Evolutionary conservation across 1,140 invertebrate genomes (phyloP), one percentile per base, ranked within the genome.

Genomic region (Cotesia typhae): DNA sequence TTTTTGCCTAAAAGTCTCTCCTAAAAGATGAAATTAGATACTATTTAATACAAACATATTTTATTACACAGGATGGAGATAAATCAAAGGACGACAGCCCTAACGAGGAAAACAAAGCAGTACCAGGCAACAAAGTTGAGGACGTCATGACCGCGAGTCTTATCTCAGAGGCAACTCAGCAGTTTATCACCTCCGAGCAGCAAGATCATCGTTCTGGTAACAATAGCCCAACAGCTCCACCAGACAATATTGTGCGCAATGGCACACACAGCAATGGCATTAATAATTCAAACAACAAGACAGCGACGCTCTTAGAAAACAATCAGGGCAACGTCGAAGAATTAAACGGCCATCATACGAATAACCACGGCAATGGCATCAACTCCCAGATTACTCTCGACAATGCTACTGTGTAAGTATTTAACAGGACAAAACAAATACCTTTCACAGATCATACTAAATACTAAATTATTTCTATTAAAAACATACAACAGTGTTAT

Each of bases 401-500:
- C 76, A 86, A 87, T 85, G 84, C 83, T 73, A 83, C 85, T 79
- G 85, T 87, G 85, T 87, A 83, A 87, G 85, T 87, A 87, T 81
- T 59, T 53, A 63, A 53, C 35, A 64, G 10, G 61, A 64, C 20
- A 61, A 20, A 20, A 37, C 3, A 61, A 61, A 61, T 61, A 64
- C 5, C 6, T 35, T 35, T 6, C 55, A 59, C 14, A 59, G 28
- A 59, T 28, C 28, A 28, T 28, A 28, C 28, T 28, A 28, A 28
- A 28, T 28, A 28, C 28, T 28, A 28, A 28, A 28, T 28, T 2
- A 28, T 28, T 28, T 28, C 28, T 28, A 28, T 28, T 28, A 28
- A 28, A 28, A 28, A 28, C 28, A 28, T 28, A 28, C 28, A 28
- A 28, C 28, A 28, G 28, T 28, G 28, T 28, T 28, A 28, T 28